Evolutionary conservation across 1,140 invertebrate species (phyloP), one percentile per base, ranked within the genome.

Genomic region (Rhynchophorus ferrugineus): DNA sequence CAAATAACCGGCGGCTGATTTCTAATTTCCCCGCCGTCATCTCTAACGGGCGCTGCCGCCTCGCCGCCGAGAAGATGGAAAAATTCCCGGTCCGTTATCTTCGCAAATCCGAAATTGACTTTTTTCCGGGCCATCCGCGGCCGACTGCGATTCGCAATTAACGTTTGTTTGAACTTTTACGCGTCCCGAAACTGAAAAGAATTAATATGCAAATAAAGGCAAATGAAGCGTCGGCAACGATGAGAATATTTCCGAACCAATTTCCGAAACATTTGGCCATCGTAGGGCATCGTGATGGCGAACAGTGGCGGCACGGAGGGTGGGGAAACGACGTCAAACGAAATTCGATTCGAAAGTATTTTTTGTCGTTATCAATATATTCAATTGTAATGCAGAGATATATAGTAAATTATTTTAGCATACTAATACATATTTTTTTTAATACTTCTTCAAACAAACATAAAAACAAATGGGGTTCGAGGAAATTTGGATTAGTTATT

Each of bases 201-300:
- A 61, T 61, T 59, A 61, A 61, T 48, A 61, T 61, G 60, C 54
- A 61, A 61, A 61, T 61, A 53, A 56, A 55, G 42, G 60, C 54
- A 59, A 61, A 61, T 61, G 54, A 56, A 61, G 53, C 50, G 54
- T 49, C 51, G 54, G 58, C 45, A 51, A 50, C 49, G 48, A 56
- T 47, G 49, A 43, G 59, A 58, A 58, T 58, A 56, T 57, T 62
- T 62, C 58, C 60, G 60, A 60, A 49, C 48, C 60, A 62, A 62
- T 62, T 62, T 62, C 58, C 60, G 58, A 56, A 62, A 62, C 55
- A 60, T 62, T 62, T 58, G 53, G 43, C 57, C 48, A 52, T 56
- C 54, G 57, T 48, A 51, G 36, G 44, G 37, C 45, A 43, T 11
- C 17, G 16, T 36, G 37, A 44, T 51, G 29, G 36, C 34, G 43